A percentile compares a stretch with the other conserved stretches of the same genome.
These are phyloP conservation scores for Chironomus tentans DNA, from an alignment of 2,888 invertebrate species.

Conservation along the genomic window DNA sequence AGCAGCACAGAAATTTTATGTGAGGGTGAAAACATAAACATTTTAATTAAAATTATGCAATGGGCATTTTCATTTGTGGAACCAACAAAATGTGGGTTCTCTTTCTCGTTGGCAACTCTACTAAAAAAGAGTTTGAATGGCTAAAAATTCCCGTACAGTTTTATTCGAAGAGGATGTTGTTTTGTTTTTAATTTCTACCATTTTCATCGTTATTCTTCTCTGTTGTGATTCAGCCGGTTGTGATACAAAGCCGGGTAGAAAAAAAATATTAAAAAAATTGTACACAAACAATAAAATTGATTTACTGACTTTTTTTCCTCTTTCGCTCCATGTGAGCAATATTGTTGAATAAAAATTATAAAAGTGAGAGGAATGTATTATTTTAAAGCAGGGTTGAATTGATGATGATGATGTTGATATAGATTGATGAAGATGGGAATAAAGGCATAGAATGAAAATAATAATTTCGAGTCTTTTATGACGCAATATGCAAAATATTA, in stretches of 20 bases:
- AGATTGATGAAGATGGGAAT: not conserved
- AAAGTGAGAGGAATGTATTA: not conserved
- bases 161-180: not conserved
- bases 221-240: not conserved
- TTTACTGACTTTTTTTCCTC: constrained; percentile 19
- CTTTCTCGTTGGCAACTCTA: not conserved
- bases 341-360: not conserved
- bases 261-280: not conserved
- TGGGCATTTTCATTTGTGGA: not conserved
- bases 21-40: constrained; percentile 16
- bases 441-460: too few relatives aligned
- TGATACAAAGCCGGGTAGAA: not conserved
- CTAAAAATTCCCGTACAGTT: not conserved
- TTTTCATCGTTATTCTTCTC: not conserved
- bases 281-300: constrained; percentile 26
- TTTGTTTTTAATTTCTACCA: not conserved
- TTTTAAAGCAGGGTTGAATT: not conserved
- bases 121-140: not conserved
- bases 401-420: not conserved
- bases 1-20: not conserved
- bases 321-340: not conserved
- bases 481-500: too few relatives aligned
- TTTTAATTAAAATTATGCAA: constrained; percentile 16
- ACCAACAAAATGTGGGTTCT: not conserved
- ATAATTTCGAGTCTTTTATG: too few relatives aligned